Base-by-base conservation (phyloP, 2,888 invertebrate genomes). In the Tholera decimalis region DNA sequence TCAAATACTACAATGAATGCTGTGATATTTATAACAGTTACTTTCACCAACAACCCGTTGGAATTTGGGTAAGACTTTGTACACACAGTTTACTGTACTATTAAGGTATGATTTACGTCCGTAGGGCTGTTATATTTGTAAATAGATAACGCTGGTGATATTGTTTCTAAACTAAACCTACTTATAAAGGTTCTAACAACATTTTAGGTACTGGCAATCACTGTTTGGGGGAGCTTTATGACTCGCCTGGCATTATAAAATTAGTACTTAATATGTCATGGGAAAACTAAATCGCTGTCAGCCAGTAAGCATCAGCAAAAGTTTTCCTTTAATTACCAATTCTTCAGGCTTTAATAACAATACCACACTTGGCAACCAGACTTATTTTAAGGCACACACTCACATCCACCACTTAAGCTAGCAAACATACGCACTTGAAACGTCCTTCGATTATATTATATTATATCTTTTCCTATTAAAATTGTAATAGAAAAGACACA, bases 31-130 rank as follows among this genome's bases (percentile, higher is more conserved):
- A 68, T 71, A 71, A 69, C 66, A 72, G 61, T 66, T 65, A 68
- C 78, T 74, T 78, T 77, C 75, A 77, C 76, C 70, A 59, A 60
- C 74, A 73, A 74, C 70, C 41, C 56, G n/a, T 64, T 62, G 68
- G 73, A 55, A 67, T 73, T 75, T 46, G 57, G 74, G 57, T 67
- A 73, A 57, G 61, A 67, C 60, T 57, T 65, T 56, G 62, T 46
- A 69, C 50, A 62, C 47, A 44, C 56, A 65, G 53, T 72, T 71
- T 57, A 76, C 28, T 35, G 63, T 53, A 33, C 50, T 37, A 47
- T 60, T 60, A 56, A 24, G 50, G 50, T 51, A 47, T 56, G 35
- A 75, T 69, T 62, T 71, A 59, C 9, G 68, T 59, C 44, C 24
- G 18, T 8, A 46, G 60, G 68, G 69, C 54, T 54, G 30, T 44